Evolutionary conservation across 2,888 invertebrate genomes (phyloP).

Genomic region (Aelia acuminata): DNA sequence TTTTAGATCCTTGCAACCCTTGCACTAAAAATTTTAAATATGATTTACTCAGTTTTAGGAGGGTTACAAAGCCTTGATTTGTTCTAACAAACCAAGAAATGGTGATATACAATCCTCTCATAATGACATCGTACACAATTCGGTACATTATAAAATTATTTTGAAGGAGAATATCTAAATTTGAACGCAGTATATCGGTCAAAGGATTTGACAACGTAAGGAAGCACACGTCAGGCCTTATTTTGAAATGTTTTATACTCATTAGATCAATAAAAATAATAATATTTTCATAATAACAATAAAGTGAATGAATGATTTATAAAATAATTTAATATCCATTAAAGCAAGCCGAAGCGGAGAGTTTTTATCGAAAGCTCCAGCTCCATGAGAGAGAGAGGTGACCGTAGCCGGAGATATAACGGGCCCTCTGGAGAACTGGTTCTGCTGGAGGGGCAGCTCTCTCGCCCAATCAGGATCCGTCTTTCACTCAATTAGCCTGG

Average conservation of each 20-base stretch:
- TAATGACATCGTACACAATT: too few relatives aligned
- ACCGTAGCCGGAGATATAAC: constrained; percentile 26
- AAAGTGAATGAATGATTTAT: too few relatives aligned
- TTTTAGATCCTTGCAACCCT: too few relatives aligned
- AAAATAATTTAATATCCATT: background rate
- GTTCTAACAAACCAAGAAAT: too few relatives aligned
- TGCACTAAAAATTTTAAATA: too few relatives aligned
- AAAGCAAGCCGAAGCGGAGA: background rate
- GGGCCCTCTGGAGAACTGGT: constrained; percentile 35
- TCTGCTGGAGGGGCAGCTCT: constrained; percentile 36
- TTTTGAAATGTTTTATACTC: background rate
- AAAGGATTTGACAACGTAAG: too few relatives aligned
- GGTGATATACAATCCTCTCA: too few relatives aligned
- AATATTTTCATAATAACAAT: background rate
- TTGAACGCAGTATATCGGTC: too few relatives aligned
- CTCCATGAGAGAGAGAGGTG: constrained; percentile 41
- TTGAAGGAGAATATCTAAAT: too few relatives aligned
- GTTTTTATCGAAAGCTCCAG: background rate
- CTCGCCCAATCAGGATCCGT: constrained; percentile 38
- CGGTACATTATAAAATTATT: too few relatives aligned
- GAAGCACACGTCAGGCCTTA: background rate
- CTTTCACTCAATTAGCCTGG: constrained; percentile 51
- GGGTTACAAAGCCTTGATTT: too few relatives aligned
- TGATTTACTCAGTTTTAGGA: too few relatives aligned
- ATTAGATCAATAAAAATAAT: background rate